Evolutionary conservation across 2,113 vertebrate genomes (phyloP), one percentile per base, ranked within the genome.

Genomic region (Cnemophilus loriae): DNA sequence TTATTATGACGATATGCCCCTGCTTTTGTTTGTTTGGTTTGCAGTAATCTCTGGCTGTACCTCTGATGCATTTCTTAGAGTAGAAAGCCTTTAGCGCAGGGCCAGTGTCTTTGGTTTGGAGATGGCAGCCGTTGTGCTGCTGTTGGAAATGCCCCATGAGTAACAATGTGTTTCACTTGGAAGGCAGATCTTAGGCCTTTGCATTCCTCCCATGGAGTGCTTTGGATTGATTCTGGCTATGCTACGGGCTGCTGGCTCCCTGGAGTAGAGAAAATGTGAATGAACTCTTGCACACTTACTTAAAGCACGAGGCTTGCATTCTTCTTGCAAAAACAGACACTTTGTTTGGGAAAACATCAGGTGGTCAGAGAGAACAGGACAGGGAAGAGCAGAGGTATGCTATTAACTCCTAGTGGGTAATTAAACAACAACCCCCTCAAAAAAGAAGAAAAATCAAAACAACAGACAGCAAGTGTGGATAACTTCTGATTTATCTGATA

Each of bases 121-220:
- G 68, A 32, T 59, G 73, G 81, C 52, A 83, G 59, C 49, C 49
- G 11, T 83, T 68, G 63, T 77, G 73, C 69, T 94, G 85, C 78
- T 77, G 28, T 68, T 95, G 94, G 90, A 94, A 94, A 26, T 30
- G 32, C 63, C 82, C 94, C 46, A 14, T 41, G n/a, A 83, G 60
- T 32, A 79, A 80, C 71, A 55, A 39, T 0, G 2, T 83, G 59
- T 90, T 96, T 96, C 56, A 37, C 86, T 84, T 97, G 95, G 87
- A 95, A 90, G 92, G 82, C 59, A 71, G 90, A 67, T 94, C 68
- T 93, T 56, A 57, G 5, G 42, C 74, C 94, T 94, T 84, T 93
- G 91, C 47, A 84, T 93, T 87, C 84, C 49, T 93, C 61, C 30
- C 7, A 1, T 81, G 63, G 90, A 93, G 78, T 73, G 84, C 85